phyloP scores from a whole-genome alignment of 2,888 invertebrate genomes.

The Latrodectus elegans region DNA sequence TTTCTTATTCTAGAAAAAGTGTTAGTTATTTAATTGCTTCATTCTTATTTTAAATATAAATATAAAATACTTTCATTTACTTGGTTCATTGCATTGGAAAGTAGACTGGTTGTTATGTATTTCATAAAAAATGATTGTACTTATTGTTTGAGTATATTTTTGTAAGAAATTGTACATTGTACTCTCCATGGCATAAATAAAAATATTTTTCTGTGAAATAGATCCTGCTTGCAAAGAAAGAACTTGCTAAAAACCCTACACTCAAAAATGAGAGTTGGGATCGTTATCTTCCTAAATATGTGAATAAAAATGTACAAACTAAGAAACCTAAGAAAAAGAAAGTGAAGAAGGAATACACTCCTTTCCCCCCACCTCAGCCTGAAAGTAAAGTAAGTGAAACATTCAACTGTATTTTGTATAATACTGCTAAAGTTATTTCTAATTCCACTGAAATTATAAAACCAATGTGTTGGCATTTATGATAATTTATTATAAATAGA shows the following conservation, averaged over 20 bases:
- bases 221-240: slow-evolving; percentile 96
- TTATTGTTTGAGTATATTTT: too few relatives aligned
- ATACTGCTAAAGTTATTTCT: too few relatives aligned
- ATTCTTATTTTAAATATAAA: neutral
- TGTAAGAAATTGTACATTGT: too few relatives aligned
- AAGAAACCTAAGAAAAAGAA: slow-evolving; percentile 91
- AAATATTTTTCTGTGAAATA: slow-evolving; percentile 76
- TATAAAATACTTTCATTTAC: slow-evolving; percentile 10
- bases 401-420: too few relatives aligned
- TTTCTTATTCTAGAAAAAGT: too few relatives aligned
- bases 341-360: slow-evolving; percentile 95
- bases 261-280: slow-evolving; percentile 97
- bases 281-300: slow-evolving; percentile 95
- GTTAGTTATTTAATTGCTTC: too few relatives aligned
- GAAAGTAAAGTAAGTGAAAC: slow-evolving; percentile 85
- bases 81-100: neutral
- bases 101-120: too few relatives aligned
- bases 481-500: too few relatives aligned
- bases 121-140: too few relatives aligned
- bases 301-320: slow-evolving; percentile 88
- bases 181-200: neutral
- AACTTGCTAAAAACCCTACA: slow-evolving; percentile 93
- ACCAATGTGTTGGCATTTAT: too few relatives aligned
- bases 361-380: slow-evolving; percentile 95
- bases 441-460: too few relatives aligned